Conservation (phyloP, 1,140 invertebrate species). For the Grapholita molesta region DNA sequence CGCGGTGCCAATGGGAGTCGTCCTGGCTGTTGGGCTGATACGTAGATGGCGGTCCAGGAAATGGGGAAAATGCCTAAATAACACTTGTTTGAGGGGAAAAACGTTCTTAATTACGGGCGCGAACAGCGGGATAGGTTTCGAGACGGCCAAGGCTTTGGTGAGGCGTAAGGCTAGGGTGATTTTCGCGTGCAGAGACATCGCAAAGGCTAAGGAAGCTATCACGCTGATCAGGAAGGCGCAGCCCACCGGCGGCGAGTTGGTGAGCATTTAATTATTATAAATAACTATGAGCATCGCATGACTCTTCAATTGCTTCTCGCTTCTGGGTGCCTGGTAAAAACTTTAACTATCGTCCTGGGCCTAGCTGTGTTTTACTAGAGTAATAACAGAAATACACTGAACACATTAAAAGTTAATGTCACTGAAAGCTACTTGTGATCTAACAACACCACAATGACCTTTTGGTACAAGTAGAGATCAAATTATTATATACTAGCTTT, state of each 20-base stretch:
- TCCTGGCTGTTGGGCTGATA: conserved; percentile 60
- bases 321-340: too few relatives aligned
- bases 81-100: conserved; percentile 68
- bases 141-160: conserved; percentile 83
- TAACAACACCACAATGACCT: too few relatives aligned
- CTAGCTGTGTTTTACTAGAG: too few relatives aligned
- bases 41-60: conserved; percentile 65
- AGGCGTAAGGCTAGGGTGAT: conserved; percentile 84
- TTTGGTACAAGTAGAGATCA: too few relatives aligned
- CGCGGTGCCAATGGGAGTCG: conserved; percentile 63
- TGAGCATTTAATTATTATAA: conserved; percentile 44
- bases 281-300: too few relatives aligned
- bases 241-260: conserved; percentile 79
- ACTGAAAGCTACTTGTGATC: too few relatives aligned
- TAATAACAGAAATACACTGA: too few relatives aligned
- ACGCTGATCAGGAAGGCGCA: conserved; percentile 80
- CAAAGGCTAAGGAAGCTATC: conserved; percentile 80
- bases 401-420: too few relatives aligned
- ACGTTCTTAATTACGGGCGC: conserved; percentile 88
- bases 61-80: conserved; percentile 65
- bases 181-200: conserved; percentile 84
- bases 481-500: too few relatives aligned
- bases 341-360: too few relatives aligned
- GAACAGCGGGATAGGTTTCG: conserved; percentile 89
- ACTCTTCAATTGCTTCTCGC: too few relatives aligned